Percentiles rank a stretch among this genome's conserved stretches.
These are phyloP conservation scores for Hydrotaea cyrtoneurina DNA, from an alignment of 2,888 invertebrate species.

Conservation along the genomic window DNA sequence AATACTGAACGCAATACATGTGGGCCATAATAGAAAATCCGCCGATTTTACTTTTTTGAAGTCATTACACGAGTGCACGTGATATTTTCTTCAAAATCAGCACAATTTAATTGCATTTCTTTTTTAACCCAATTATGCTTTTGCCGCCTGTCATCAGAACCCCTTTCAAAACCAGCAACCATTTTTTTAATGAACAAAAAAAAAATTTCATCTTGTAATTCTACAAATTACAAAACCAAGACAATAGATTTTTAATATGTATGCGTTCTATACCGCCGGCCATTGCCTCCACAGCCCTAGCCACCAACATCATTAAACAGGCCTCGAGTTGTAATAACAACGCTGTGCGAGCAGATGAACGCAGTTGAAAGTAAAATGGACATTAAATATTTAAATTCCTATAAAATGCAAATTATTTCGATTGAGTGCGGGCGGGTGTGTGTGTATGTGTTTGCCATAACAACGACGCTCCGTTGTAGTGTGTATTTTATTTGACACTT, in stretches of 20 bases:
- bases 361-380: neutral
- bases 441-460: neutral
- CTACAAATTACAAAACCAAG: neutral
- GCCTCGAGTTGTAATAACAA: neutral
- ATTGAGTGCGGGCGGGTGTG: too few species aligned
- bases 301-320: too few species aligned
- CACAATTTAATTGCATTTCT: too few species aligned
- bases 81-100: too few species aligned
- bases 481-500: slow-evolving; percentile 8
- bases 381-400: slow-evolving; percentile 30
- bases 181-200: too few species aligned
- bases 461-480: neutral
- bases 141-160: too few species aligned
- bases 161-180: neutral
- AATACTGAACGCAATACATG: too few species aligned
- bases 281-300: neutral
- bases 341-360: neutral
- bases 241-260: too few species aligned
- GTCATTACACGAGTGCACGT: too few species aligned
- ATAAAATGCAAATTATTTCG: slow-evolving; percentile 32
- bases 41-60: too few species aligned
- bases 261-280: neutral
- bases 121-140: too few species aligned
- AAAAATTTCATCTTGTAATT: neutral
- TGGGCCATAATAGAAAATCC: too few species aligned